Conservation (phyloP, 1,140 invertebrate genomes). For the Zaprionus nigranus region DNA sequence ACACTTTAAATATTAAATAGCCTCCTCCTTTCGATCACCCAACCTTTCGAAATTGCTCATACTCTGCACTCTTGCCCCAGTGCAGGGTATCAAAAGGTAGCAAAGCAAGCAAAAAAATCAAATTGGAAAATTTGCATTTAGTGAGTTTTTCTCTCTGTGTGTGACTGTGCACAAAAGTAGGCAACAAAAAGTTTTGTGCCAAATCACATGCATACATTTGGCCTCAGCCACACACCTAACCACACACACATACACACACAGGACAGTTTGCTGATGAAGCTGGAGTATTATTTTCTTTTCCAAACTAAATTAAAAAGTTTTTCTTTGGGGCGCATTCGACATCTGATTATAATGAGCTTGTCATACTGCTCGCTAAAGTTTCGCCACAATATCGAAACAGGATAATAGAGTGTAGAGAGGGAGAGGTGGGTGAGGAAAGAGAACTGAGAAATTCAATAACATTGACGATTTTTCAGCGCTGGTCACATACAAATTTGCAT, state of each 20-base stretch:
- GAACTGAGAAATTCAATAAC: conserved; percentile 11
- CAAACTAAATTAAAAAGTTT: conserved; percentile 78
- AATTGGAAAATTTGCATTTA: conserved; percentile 79
- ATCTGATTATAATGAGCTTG: conserved; percentile 68
- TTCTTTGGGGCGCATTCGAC: conserved; percentile 23
- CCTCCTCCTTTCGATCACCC: too few relatives aligned
- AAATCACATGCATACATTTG: conserved; percentile 62
- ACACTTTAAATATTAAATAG: too few relatives aligned
- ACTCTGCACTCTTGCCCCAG: not conserved
- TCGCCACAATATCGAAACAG: conserved; percentile 1
- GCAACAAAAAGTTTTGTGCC: conserved; percentile 61
- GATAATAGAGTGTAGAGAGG: not conserved
- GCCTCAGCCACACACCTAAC: not conserved
- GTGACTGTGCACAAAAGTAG: conserved; percentile 65
- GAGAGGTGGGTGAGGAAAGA: not conserved
- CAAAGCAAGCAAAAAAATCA: conserved; percentile 58
- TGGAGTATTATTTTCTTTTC: conserved; percentile 69
- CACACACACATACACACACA: conserved; percentile 2
- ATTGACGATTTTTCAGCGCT: conserved; percentile 35
- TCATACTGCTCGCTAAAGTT: conserved; percentile 45
- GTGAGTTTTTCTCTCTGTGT: conserved; percentile 7
- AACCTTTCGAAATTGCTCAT: not conserved
- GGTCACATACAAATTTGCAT: conserved; percentile 33
- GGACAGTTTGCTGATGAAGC: conserved; percentile 44
- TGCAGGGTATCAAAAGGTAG: conserved; percentile 55